These are phyloP conservation scores for Allobates femoralis DNA, from an alignment of 2,797 vertebrate species.

Conservation along the genomic window DNA sequence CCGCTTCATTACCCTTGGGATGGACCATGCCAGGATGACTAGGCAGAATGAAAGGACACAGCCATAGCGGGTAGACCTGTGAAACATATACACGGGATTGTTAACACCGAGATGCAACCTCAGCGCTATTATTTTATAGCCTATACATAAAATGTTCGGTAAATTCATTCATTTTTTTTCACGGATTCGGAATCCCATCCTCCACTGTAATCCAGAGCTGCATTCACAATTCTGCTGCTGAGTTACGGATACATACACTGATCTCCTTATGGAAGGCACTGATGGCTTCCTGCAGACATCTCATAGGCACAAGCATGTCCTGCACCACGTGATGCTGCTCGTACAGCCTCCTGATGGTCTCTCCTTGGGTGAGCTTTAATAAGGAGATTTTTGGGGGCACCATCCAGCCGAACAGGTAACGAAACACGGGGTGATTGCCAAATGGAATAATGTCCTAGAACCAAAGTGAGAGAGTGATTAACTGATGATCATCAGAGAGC, in stretches of 20 bases:
- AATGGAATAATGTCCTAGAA: conserved; percentile 96
- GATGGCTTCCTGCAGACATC: conserved; percentile 83
- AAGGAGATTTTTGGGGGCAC: conserved; percentile 98
- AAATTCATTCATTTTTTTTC: not conserved
- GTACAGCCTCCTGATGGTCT: conserved; percentile 91
- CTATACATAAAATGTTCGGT: not conserved
- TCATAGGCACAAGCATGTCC: conserved; percentile 97
- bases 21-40: conserved; percentile 94
- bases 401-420: conserved; percentile 97
- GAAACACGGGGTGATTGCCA: conserved; percentile 92
- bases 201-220: not conserved
- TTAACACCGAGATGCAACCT: not conserved
- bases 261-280: conserved; percentile 88
- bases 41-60: conserved; percentile 91
- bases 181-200: not conserved
- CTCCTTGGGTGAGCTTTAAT: conserved; percentile 96
- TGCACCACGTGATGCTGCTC: conserved; percentile 97
- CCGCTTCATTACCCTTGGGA: conserved; percentile 87
- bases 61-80: conserved; percentile 96
- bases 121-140: not conserved
- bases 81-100: not conserved
- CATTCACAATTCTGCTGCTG: not conserved
- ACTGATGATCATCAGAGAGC: not conserved
- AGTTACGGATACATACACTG: conserved; percentile 71
- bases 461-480: not conserved